These are phyloP conservation scores for Chloropsis cyanopogon DNA, from an alignment of 2,113 vertebrate genomes.

Conservation along the genomic window DNA sequence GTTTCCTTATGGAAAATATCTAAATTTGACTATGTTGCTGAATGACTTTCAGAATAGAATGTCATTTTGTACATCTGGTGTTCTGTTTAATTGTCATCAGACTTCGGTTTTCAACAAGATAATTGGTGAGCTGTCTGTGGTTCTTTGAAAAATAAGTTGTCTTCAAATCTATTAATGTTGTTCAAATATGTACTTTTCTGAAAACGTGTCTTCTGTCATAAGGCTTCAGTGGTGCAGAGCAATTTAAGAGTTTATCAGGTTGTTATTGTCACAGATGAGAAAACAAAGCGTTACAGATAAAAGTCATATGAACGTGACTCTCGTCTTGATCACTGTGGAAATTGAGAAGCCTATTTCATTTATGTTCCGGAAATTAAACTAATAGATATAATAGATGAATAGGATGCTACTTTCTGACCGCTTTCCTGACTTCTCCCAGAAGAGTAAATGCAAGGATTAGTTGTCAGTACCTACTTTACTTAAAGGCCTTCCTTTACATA, in stretches of 20 bases:
- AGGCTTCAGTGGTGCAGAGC: not conserved
- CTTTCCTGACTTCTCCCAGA: not conserved
- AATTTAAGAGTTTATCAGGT: not conserved
- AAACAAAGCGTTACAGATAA: not conserved
- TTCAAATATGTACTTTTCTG: not conserved
- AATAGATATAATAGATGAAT: not conserved
- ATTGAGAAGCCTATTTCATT: not conserved
- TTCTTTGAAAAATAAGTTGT: slow-evolving; percentile 42
- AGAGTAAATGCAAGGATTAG: not conserved
- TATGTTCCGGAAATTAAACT: not conserved
- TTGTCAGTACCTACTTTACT: not conserved
- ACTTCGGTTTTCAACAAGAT: not conserved
- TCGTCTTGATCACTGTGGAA: not conserved
- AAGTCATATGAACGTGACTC: not conserved
- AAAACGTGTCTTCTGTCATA: not conserved
- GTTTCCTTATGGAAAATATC: not conserved
- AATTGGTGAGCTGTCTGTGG: slow-evolving; percentile 31
- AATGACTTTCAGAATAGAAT: not conserved
- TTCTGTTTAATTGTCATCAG: slow-evolving; percentile 36
- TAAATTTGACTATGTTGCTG: not conserved
- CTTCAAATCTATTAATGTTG: slow-evolving; percentile 21
- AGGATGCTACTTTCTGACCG: not conserved
- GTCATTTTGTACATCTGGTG: slow-evolving; percentile 10
- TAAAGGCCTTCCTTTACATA: not conserved
- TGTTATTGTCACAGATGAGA: not conserved